Base-by-base conservation (phyloP, 2,888 invertebrate species). In the Cenopis cana region DNA sequence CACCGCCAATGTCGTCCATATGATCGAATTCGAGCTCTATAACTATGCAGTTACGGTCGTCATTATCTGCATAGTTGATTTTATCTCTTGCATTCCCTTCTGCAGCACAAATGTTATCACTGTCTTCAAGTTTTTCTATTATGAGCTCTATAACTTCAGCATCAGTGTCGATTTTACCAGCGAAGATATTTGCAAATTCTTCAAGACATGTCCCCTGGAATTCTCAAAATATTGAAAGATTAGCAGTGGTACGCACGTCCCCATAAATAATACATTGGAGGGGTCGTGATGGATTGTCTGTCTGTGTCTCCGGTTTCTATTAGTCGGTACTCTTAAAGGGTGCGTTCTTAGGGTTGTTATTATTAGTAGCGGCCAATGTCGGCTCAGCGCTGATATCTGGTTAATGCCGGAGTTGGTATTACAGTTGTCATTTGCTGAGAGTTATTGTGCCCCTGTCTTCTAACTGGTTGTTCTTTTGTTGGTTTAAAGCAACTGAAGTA, bases 191-290 rank as follows among this genome's bases (percentile, higher is more conserved):
- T 56, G 69, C 59, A 56, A 67, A 61, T 60, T 66, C 56, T 67
- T 71, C 52, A 67, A 67, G 67, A 71, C 55, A 82, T 85, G 88
- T 89, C 84, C 80, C 90, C 87, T 68, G 82, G 89, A 91, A 90
- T 90, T 90, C 88, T 91, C 86, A 89, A 91, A 93, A 93, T 93
- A 93, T 93, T 92, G 93, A 92, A 93, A 92, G 93, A 93, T 93
- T 93, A 93, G 91, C 91, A 87, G 86, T 86, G 87, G 89, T 88
- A 78, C 84, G 86, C 84, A 88, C 90, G 91, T 89, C 89, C 89
- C 92, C 85, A 92, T 93, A 93, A 93, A 93, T 93, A 93, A 93
- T 92, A 92, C 92, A 93, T 92, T 83, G 91, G 85, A 84, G 86
- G 88, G 91, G 88, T 76, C 78, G 89, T 93, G 93, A 93, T 93